Evolutionary conservation across 2,797 vertebrate species (phyloP).

Genomic region (Trichosurus vulpecula): DNA sequence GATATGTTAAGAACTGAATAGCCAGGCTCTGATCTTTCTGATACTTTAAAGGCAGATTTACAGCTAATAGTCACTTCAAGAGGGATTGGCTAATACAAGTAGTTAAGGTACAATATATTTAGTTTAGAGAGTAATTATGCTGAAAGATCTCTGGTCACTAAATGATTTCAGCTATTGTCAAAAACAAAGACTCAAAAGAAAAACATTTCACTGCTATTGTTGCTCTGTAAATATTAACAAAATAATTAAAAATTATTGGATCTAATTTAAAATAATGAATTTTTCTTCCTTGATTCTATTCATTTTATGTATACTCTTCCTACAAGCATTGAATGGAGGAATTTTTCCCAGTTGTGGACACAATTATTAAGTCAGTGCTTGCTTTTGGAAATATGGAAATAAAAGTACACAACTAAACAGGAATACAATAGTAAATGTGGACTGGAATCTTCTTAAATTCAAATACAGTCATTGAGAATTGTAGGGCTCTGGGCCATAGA

Average conservation of each 20-base stretch:
- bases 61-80: slow-evolving; percentile 44
- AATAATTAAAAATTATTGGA: slow-evolving; percentile 28
- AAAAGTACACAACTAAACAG: background rate
- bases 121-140: background rate
- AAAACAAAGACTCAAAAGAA: slow-evolving; percentile 29
- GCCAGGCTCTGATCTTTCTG: background rate
- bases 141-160: background rate
- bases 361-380: slow-evolving; percentile 12
- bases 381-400: background rate
- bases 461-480: background rate
- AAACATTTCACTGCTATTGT: slow-evolving; percentile 26
- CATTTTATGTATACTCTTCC: slow-evolving; percentile 24
- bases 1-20: background rate
- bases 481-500: background rate
- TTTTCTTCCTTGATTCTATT: slow-evolving; percentile 12
- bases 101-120: slow-evolving; percentile 16
- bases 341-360: background rate
- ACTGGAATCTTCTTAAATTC: slow-evolving; percentile 6
- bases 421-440: background rate
- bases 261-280: slow-evolving; percentile 16
- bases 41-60: slow-evolving; percentile 28
- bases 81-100: background rate
- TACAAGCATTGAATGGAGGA: background rate
- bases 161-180: slow-evolving; percentile 15
- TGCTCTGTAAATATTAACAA: slow-evolving; percentile 46